Conservation (phyloP, 2,888 invertebrate genomes). For the Microplitis deprimator region DNA sequence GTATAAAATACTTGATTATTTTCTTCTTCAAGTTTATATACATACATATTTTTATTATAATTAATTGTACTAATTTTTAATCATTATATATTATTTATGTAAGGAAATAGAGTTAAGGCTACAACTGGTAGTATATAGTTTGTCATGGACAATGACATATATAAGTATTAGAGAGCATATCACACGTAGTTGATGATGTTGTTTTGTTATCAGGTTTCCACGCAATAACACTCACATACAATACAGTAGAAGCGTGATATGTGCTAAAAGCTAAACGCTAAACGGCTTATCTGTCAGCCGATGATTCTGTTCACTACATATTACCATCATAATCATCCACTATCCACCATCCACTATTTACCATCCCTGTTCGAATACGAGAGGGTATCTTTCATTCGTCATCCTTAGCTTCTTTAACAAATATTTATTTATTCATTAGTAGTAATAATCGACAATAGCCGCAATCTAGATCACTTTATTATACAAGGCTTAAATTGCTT, state of each 20-base stretch:
- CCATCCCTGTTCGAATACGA: background rate
- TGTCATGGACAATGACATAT: background rate
- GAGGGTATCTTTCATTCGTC: conserved; percentile 27
- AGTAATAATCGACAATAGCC: conserved; percentile 2
- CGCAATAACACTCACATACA: conserved; percentile 52
- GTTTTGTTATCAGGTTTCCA: conserved; percentile 56
- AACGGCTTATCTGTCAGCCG: conserved; percentile 43
- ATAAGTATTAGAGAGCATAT: background rate
- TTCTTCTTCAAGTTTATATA: background rate
- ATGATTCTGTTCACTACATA: conserved; percentile 33
- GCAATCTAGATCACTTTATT: background rate
- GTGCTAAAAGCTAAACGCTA: conserved; percentile 37
- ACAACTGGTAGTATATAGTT: too few relatives aligned
- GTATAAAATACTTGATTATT: background rate
- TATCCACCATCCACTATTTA: too few relatives aligned
- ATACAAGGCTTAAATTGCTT: too few relatives aligned
- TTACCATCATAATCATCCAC: background rate
- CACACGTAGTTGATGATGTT: background rate
- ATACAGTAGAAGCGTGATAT: conserved; percentile 34
- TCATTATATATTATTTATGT: too few relatives aligned
- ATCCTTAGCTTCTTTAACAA: conserved; percentile 4
- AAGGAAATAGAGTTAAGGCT: too few relatives aligned
- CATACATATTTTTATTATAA: background rate
- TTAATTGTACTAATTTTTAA: too few relatives aligned
- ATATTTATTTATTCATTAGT: background rate